Evolutionary conservation across 2,888 invertebrate species (phyloP), one percentile per base, ranked within the genome.

Genomic region (Urechis unicinctus): DNA sequence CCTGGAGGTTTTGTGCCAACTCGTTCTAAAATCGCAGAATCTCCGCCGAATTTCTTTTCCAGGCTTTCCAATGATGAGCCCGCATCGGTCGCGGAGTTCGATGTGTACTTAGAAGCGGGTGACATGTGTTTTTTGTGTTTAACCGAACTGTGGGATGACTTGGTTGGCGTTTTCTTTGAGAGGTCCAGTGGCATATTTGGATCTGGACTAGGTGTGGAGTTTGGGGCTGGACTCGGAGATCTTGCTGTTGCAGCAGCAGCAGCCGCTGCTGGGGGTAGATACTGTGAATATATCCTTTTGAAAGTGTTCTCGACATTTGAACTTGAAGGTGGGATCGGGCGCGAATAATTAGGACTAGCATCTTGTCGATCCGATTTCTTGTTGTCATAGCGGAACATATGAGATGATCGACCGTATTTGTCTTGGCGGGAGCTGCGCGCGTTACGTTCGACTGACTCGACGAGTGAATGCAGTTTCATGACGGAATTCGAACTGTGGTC

Each of bases 1-100:
- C 28, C 43, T 24, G 25, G 36, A 6, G 41, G 22, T 46, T 51
- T 56, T 9, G 28, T 36, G 13, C 60, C 57, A 25, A 53, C 50
- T 13, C 53, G 45, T 29, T 60, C 58, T 5, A 60, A 36, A 22
- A 61, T 50, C 24, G 30, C 30, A 6, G 63, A 62, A 30, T 62
- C 53, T 30, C 58, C 61, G 2, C 63, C 63, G 44, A 63, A 63
- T 43, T 58, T 54, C 47, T 63, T 55, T 50, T 62, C 59, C 43
- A 63, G 50, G 46, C 51, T 59, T 17, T 54, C 58, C 49, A 63
- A 31, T 4, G 61, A 61, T n/a, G n/a, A n/a, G n/a, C n/a, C n/a
- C n/a, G n/a, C n/a, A n/a, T n/a, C n/a, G n/a, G n/a, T n/a, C n/a
- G n/a, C n/a, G 13, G 58, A 58, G 13, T 36, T 36, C 9, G 9